phyloP scores from a whole-genome alignment of 2,113 vertebrate species.

The Gambusia affinis region DNA sequence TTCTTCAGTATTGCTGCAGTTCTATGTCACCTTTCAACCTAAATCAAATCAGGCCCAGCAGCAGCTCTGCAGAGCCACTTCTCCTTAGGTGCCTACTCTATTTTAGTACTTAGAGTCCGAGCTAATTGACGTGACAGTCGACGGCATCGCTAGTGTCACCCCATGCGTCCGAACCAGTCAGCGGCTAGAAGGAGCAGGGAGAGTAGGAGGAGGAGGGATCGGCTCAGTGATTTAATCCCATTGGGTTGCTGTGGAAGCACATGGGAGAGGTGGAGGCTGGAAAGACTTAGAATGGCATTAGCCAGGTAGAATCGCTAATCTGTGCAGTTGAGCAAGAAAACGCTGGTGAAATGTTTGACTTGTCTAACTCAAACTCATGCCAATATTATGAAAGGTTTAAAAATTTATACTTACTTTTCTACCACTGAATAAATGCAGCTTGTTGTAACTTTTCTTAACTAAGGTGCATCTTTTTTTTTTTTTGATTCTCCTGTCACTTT shows the following conservation, averaged over 20 bases:
- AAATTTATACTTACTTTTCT: neutral
- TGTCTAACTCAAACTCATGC: neutral
- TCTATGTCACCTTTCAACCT: neutral
- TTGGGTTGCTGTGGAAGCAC: conserved; percentile 39
- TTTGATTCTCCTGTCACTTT: no score
- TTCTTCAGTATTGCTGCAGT: neutral
- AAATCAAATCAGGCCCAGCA: neutral
- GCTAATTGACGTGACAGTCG: conserved; percentile 38
- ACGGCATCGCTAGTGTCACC: conserved; percentile 43
- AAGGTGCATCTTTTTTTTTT: no score
- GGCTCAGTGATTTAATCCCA: conserved; percentile 57
- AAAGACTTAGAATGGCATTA: conserved; percentile 54
- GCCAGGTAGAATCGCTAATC: conserved; percentile 32
- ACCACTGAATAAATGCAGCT: no score
- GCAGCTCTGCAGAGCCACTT: neutral
- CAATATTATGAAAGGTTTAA: neutral
- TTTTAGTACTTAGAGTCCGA: conserved; percentile 21
- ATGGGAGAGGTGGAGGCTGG: conserved; percentile 45
- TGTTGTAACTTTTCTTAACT: no score
- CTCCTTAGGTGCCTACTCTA: conserved; percentile 12
- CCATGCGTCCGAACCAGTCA: conserved; percentile 55
- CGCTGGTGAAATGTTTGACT: neutral
- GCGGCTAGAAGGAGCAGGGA: neutral
- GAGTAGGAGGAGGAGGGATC: conserved; percentile 5
- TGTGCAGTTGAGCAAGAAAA: neutral